A percentile compares a stretch with the other conserved stretches of the same genome.
Evolutionary conservation across 2,113 vertebrate genomes (phyloP).

Genomic region (Beaufortia kweichowensis): DNA sequence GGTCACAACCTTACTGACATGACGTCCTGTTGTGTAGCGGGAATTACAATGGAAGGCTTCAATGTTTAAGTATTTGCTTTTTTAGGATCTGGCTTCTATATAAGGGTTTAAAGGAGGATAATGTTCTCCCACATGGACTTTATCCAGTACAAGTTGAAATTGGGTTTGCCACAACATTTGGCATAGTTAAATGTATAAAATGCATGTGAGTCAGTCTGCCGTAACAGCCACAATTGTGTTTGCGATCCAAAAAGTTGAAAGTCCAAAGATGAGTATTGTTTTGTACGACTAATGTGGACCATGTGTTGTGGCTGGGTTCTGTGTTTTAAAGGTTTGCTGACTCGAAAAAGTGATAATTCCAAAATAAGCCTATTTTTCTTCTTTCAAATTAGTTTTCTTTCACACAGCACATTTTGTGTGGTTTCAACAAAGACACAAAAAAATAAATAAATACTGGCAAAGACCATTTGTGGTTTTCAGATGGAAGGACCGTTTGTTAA

Average conservation of each 20-base stretch:
- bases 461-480: constrained; percentile 7
- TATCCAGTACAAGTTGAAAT: constrained; percentile 15
- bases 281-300: constrained; percentile 24
- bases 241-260: constrained; percentile 5
- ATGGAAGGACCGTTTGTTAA: constrained; percentile 4
- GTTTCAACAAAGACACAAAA: constrained; percentile 2
- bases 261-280: constrained; percentile 12
- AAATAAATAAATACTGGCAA: constrained; percentile 30
- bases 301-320: constrained; percentile 44
- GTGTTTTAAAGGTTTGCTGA: constrained; percentile 17
- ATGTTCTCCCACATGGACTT: constrained; percentile 7
- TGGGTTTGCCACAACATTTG: neutral
- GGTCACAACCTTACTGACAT: constrained; percentile 1
- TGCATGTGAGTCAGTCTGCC: neutral
- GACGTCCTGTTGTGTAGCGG: neutral
- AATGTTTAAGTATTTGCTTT: constrained; percentile 3
- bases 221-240: constrained; percentile 8
- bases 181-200: neutral
- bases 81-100: neutral
- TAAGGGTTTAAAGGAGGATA: neutral
- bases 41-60: constrained; percentile 27
- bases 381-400: constrained; percentile 33
- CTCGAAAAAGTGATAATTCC: constrained; percentile 30
- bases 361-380: constrained; percentile 33
- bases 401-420: constrained; percentile 43